phyloP scores from a whole-genome alignment of 2,113 vertebrate species.

The Zeus faber region DNA sequence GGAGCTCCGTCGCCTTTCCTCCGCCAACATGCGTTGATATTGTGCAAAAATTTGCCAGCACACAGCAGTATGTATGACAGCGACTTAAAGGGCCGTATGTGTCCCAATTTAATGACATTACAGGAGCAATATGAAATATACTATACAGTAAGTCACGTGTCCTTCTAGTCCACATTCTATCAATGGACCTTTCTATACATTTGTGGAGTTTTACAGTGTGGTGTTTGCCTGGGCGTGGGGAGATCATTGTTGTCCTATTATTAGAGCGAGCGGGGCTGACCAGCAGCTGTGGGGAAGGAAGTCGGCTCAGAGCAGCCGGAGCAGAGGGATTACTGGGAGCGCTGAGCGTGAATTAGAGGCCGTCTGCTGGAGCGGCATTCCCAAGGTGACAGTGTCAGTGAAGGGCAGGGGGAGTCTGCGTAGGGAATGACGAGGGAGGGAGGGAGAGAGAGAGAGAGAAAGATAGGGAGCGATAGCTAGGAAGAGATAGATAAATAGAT shows the following conservation, averaged over 20 bases:
- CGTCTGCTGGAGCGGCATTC: conserved; percentile 52
- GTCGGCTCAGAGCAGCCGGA: conserved; percentile 55
- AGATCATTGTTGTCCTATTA: conserved; percentile 76
- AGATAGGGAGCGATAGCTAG: neutral
- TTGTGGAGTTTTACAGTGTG: neutral
- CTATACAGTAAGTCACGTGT: neutral
- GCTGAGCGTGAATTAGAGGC: conserved; percentile 53
- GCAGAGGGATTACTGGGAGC: conserved; percentile 60
- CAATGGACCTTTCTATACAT: neutral
- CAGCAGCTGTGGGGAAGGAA: conserved; percentile 75
- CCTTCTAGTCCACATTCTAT: neutral
- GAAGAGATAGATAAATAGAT: neutral
- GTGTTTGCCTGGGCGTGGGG: conserved; percentile 32
- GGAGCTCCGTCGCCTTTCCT: too few species aligned
- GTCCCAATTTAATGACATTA: neutral
- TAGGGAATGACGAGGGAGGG: too few species aligned
- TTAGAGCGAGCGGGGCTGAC: conserved; percentile 54
- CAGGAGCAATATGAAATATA: neutral
- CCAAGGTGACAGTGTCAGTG: conserved; percentile 30
- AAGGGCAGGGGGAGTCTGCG: conserved; percentile 15
- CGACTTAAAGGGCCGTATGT: too few species aligned
- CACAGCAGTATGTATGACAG: neutral
- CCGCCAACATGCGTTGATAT: too few species aligned
- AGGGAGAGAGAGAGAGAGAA: neutral
- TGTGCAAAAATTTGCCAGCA: neutral